Base-by-base conservation (phyloP, 2,797 vertebrate genomes). In the Protonibea diacanthus region DNA sequence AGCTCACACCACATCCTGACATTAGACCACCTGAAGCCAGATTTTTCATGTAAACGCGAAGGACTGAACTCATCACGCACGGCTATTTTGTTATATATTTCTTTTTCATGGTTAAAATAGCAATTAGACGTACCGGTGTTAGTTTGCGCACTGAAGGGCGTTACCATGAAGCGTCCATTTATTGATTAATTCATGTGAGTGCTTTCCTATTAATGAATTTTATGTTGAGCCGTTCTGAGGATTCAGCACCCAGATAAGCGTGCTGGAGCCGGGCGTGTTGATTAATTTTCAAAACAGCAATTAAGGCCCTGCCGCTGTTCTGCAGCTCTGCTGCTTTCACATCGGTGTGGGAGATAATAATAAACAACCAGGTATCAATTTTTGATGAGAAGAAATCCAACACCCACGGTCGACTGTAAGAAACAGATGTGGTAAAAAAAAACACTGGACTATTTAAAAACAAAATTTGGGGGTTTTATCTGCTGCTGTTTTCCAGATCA, bases 331-430 rank as follows among this genome's bases (percentile, higher is more conserved):
- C 86, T 82, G 80, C 80, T 56, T 82, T 80, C 78, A 79, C 76
- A 47, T 63, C 49, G 71, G 63, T 60, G 49, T 21, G 48, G 66
- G 55, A 73, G 82, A 87, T 80, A 65, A 88, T 86, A 78, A 87
- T 83, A 88, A 86, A 87, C 80, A 86, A 74, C 63, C 40, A 56
- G 59, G 42, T 68, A 87, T 89, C 40, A 68, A 91, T 90, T 81
- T 89, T 88, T 88, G 61, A 88, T 88, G 85, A 87, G 87, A 42
- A 38, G 69, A 78, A 76, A 83, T 82, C 75, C 71, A 82, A 79
- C 71, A 74, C 76, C 33, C 74, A 29, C n/a, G 18, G 47, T 17
- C 25, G 55, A 67, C 58, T 76, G 48, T 45, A 66, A 69, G 40
- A 77, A 84, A 69, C 78, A 85, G 67, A 75, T 84, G 71, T 70